Evolutionary conservation across 2,113 vertebrate genomes (phyloP), one percentile per base, ranked within the genome.

Genomic region (Felis chaus): DNA sequence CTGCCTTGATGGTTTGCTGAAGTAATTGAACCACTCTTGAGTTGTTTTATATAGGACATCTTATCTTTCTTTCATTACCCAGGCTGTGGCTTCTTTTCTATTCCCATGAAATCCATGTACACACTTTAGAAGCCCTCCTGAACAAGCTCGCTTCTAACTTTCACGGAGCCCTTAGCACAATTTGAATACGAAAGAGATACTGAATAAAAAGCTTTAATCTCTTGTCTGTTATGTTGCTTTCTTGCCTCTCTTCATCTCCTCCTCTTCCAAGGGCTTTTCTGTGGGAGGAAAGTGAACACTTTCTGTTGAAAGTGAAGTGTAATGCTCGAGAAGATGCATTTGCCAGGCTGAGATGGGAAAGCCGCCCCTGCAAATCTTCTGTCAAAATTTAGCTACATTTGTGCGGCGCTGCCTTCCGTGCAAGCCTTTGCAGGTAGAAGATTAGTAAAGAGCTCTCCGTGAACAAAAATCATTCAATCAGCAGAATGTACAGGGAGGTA

Each of bases 171-270:
- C 98, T 99, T 98, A 98, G 98, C 98, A 98, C 98, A 98, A 99
- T 99, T 99, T 99, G 99, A 99, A 99, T 99, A 99, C 99, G 99
- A 99, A 99, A 99, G 99, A 99, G 99, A 99, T 99, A 98, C 98
- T 99, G 99, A 99, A 99, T 99, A 99, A 99, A 99, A 99, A 98
- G 98, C 98, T 99, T 99, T 99, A 99, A 99, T 99, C 99, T 99
- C 99, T 99, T 99, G 98, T 99, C 99, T 98, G 98, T 98, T 99
- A 97, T 98, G 98, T 98, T 98, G 98, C 98, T 98, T 98, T 98
- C 98, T 98, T 98, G 98, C 99, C 98, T 98, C 98, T 98, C 99
- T 99, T 99, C 99, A 98, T 99, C 98, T 97, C 94, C 90, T 95
- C 97, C 98, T 98, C 98, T 98, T 99, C 99, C 98, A 99, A 99